Conservation (phyloP, 2,113 vertebrate genomes). For the Seriola rivoliana region DNA sequence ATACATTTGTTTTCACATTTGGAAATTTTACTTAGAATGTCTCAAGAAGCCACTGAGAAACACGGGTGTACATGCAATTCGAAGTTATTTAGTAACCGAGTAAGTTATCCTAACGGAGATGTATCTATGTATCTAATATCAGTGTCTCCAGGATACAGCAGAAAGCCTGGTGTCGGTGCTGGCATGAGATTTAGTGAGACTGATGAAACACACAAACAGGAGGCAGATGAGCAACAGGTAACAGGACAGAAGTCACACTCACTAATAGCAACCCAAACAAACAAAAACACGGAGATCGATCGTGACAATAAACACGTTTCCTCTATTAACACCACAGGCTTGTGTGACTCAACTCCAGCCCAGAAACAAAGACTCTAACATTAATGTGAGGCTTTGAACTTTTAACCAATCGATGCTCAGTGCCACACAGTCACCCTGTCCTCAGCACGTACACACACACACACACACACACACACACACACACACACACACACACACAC, state of each 20-base stretch:
- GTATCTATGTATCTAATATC: no score
- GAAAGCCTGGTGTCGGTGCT: not conserved
- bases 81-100: not conserved
- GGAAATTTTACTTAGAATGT: not conserved
- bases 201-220: not conserved
- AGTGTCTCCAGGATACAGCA: not conserved
- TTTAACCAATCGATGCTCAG: not conserved
- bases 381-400: not conserved
- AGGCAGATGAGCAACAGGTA: slow-evolving; percentile 1
- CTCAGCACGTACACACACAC: not conserved
- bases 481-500: no score
- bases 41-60: not conserved
- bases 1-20: not conserved
- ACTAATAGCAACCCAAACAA: not conserved
- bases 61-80: not conserved
- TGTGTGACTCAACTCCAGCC: not conserved
- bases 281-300: not conserved
- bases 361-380: not conserved
- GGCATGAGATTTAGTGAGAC: no score
- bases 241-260: not conserved
- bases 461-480: no score
- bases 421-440: not conserved
- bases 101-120: not conserved
- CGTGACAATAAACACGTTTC: no score
- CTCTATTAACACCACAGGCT: not conserved